Percentiles rank a stretch among this genome's conserved stretches.
These are phyloP conservation scores for Sminthopsis crassicaudata DNA, from an alignment of 2,113 vertebrate genomes.

Conservation along the genomic window DNA sequence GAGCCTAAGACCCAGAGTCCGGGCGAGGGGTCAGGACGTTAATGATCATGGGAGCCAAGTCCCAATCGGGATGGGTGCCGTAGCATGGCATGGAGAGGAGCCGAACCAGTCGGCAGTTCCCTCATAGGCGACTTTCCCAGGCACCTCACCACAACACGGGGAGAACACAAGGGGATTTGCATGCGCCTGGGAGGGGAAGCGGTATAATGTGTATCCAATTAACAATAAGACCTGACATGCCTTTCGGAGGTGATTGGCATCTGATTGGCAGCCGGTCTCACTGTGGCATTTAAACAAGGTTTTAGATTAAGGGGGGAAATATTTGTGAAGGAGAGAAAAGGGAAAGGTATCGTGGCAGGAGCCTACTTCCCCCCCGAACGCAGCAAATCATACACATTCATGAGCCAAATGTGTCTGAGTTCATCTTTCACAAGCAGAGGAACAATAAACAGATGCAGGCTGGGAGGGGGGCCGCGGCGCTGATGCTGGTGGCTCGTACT, in stretches of 20 bases:
- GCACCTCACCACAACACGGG: constrained; percentile 59
- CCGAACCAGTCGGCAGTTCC: constrained; percentile 32
- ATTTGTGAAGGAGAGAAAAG: constrained; percentile 70
- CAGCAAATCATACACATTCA: constrained; percentile 35
- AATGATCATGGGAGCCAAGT: not conserved
- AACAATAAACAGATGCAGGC: not conserved
- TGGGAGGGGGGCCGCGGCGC: not conserved
- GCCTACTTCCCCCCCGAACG: constrained; percentile 26
- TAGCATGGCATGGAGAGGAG: not conserved
- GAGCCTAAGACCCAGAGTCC: not conserved
- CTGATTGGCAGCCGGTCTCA: constrained; percentile 75
- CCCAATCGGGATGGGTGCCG: not conserved
- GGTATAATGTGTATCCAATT: constrained; percentile 72
- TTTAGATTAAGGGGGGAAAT: constrained; percentile 75
- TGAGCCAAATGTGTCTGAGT: not conserved
- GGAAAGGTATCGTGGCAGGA: constrained; percentile 40
- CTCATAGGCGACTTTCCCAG: constrained; percentile 63
- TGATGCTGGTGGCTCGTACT: not conserved
- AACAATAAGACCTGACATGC: constrained; percentile 68
- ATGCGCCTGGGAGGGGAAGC: constrained; percentile 58
- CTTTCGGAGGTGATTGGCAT: constrained; percentile 65
- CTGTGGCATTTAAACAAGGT: constrained; percentile 74
- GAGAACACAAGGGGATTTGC: constrained; percentile 68
- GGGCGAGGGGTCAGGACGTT: not conserved
- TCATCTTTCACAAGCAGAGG: not conserved